A percentile compares a stretch with the other conserved stretches of the same genome.
Evolutionary conservation across 2,888 invertebrate genomes (phyloP).

Genomic region (Ypsolopha scabrella): DNA sequence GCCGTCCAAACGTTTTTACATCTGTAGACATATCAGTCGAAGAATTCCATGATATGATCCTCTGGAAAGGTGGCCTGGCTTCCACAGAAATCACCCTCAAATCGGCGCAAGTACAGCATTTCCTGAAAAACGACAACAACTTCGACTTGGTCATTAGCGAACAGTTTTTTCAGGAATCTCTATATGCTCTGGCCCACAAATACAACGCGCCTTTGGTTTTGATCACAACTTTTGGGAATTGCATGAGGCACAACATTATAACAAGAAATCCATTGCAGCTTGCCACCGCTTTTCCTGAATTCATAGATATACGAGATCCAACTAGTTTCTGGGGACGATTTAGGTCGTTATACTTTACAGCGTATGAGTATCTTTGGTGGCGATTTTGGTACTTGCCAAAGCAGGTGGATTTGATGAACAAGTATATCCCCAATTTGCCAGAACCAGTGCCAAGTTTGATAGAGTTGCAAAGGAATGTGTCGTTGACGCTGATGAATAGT

Average conservation of each 20-base stretch:
- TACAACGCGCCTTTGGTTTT: slow-evolving; percentile 49
- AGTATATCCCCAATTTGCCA: slow-evolving; percentile 40
- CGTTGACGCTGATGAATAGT: slow-evolving; percentile 54
- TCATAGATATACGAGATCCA: slow-evolving; percentile 45
- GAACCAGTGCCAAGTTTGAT: slow-evolving; percentile 44
- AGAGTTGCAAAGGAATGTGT: slow-evolving; percentile 45
- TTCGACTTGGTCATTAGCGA: slow-evolving; percentile 62
- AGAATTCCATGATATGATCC: slow-evolving; percentile 36
- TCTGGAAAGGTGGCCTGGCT: slow-evolving; percentile 43
- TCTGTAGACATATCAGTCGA: slow-evolving; percentile 45
- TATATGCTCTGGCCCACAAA: slow-evolving; percentile 51
- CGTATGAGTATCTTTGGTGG: slow-evolving; percentile 52
- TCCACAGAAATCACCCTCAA: slow-evolving; percentile 43
- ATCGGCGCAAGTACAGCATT: slow-evolving; percentile 33
- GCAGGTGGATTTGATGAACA: slow-evolving; percentile 41
- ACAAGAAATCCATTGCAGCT: slow-evolving; percentile 49
- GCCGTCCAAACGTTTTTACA: slow-evolving; percentile 48
- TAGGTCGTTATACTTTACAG: slow-evolving; percentile 52
- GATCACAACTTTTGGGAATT: slow-evolving; percentile 50
- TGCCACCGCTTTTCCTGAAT: slow-evolving; percentile 43
- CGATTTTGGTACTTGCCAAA: slow-evolving; percentile 41
- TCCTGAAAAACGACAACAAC: slow-evolving; percentile 35
- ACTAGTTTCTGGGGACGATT: slow-evolving; percentile 64
- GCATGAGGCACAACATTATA: slow-evolving; percentile 48
- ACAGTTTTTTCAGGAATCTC: slow-evolving; percentile 59